Conservation (phyloP, 2,797 vertebrate genomes). For the Xenopus petersii region DNA sequence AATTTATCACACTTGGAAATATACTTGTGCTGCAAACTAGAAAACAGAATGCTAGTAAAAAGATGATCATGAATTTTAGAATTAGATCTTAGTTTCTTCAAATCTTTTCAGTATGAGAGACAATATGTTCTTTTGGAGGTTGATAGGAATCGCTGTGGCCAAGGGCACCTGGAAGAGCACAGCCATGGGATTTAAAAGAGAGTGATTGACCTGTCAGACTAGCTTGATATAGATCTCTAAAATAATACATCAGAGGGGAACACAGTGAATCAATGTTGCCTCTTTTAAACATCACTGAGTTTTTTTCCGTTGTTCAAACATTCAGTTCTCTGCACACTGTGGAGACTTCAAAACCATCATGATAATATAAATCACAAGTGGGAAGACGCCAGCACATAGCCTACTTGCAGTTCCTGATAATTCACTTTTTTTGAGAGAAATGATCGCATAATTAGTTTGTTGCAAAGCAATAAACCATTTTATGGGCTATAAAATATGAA, state of each 20-base stretch:
- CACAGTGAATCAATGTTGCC: neutral
- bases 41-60: too few relatives aligned
- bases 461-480: neutral
- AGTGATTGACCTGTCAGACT: constrained; percentile 7
- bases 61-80: too few relatives aligned
- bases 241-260: constrained; percentile 3
- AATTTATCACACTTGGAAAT: too few relatives aligned
- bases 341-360: neutral
- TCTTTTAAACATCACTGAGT: neutral
- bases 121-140: too few relatives aligned
- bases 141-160: neutral
- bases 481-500: neutral
- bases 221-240: constrained; percentile 8
- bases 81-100: too few relatives aligned
- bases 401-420: neutral
- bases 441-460: neutral
- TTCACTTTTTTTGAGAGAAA: neutral
- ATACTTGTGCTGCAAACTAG: too few relatives aligned
- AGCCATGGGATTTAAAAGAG: neutral
- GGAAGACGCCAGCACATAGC: neutral
- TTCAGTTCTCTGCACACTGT: neutral
- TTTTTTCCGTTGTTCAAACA: constrained; percentile 1
- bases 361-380: neutral
- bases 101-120: too few relatives aligned
- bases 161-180: neutral